Evolutionary conservation across 2,797 vertebrate species (phyloP), one percentile per base, ranked within the genome.

Genomic region (Silurus aristotelis): DNA sequence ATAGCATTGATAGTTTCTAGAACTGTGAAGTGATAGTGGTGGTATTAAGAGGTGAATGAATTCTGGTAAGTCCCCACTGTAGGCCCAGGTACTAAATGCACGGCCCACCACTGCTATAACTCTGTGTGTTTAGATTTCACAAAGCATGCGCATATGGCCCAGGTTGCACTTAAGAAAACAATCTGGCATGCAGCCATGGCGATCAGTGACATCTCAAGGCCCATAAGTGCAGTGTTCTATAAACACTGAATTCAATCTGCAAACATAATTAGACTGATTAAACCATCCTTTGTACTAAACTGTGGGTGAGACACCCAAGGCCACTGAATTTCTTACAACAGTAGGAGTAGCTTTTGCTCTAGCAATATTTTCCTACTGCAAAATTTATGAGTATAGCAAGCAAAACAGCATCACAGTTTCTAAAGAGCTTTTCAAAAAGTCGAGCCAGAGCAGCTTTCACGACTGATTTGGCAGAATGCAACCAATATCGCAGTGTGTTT

Each of bases 171-270:
- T 31, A 43, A 25, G 46, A 73, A 76, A 61, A 38, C 27, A 78
- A 55, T 1, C 75, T 60, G 78, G 84, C 68, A 31, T 17, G 25
- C 31, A n/a, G 77, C 84, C 78, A 64, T 64, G 60, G 48, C 1
- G 60, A 85, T 81, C 70, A 75, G 48, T 81, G 58, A 70, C 84
- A 81, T 75, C 78, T 75, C 77, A 73, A 73, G 70, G 78, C 58
- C 84, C 60, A n/a, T 25, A 67, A 82, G 79, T 27, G 3, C 68
- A 64, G 84, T 72, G 61, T 72, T 82, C 27, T 67, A 10, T 75
- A 85, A 85, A 81, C 20, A 61, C 25, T n/a, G 43, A 38, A 72
- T 72, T 25, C 55, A 80, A 66, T 55, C 64, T 52, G 68, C 60
- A 80, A 80, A 72, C 77, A 55, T 71, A 38, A 73, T 64, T 60